Base-by-base conservation (phyloP, 2,888 invertebrate genomes). In the Sussaba pulchella region DNA sequence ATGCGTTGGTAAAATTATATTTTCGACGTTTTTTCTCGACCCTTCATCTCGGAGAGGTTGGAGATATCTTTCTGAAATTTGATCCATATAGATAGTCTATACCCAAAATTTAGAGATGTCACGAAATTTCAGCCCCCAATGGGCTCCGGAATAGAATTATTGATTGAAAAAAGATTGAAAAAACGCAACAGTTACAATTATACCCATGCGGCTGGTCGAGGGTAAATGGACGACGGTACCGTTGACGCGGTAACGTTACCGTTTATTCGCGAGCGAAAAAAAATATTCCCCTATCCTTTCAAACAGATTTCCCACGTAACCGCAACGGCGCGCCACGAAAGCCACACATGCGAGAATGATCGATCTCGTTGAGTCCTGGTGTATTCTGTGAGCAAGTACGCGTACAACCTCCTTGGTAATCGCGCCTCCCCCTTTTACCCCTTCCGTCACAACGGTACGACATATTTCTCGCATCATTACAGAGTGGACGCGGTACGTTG, bases 251-350 rank as follows among this genome's bases (percentile, higher is more conserved):
- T 31, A 57, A 9, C 31, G 57, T 54, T 14, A 54, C 6, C 57
- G 17, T 31, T 31, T 17, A 9, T 31, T 17, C 14, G n/a, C 9
- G 14, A 8, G 5, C 31, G 31, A 31, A 26, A 31, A n/a, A 57
- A 57, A 36, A 31, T n/a, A 14, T 31, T 31, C 12, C 31, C 14
- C 12, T 50, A 50, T 21, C 67, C 67, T 10, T 67, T 45, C 24
- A 52, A 10, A 52, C 80, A 84, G 85, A 86, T 87, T 87, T 88
- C 87, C 85, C 88, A 87, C 86, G 87, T 86, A 86, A 85, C 78
- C 17, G 10, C 31, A 31, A 67, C 52, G 78, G 76, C 73, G 78
- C 78, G 81, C 72, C 85, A 21, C 14, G 21, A 24, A 24, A 69
- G 41, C 24, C 24, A 17, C 54, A 54, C 67, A 54, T 41, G 41